A percentile compares a stretch with the other conserved stretches of the same genome.
These are phyloP conservation scores for Microctenopoma stevenorrisi DNA, from an alignment of 2,797 vertebrate genomes.

Conservation along the genomic window DNA sequence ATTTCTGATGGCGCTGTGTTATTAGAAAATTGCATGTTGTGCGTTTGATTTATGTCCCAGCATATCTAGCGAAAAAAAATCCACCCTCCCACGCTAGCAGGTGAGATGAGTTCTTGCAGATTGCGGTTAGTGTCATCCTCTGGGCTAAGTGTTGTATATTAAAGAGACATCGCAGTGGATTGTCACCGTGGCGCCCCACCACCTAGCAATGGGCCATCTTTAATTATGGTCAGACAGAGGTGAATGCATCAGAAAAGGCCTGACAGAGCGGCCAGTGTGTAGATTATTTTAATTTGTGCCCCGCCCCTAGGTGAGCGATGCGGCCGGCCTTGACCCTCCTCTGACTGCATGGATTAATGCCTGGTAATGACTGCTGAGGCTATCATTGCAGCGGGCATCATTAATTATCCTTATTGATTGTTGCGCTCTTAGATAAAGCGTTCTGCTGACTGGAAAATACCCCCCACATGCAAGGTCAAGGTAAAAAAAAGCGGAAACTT, in stretches of 20 bases:
- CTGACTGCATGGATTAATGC: slow-evolving; percentile 99
- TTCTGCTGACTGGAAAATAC: slow-evolving; percentile 99
- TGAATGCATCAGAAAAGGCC: slow-evolving; percentile 81
- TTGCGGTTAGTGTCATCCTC: slow-evolving; percentile 82
- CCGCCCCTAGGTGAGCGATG: slow-evolving; percentile 94
- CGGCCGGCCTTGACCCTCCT: slow-evolving; percentile 96
- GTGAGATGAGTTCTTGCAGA: slow-evolving; percentile 82
- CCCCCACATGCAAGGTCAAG: slow-evolving; percentile 97
- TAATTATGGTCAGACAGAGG: slow-evolving; percentile 82
- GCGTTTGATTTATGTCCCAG: slow-evolving; percentile 82
- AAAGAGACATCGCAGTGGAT: slow-evolving; percentile 79
- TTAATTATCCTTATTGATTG: slow-evolving; percentile 99
- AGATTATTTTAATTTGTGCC: slow-evolving; percentile 99
- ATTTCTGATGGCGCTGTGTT: slow-evolving; percentile 78
- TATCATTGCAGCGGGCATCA: slow-evolving; percentile 99
- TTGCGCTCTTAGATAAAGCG: slow-evolving; percentile 99
- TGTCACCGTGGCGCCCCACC: slow-evolving; percentile 75
- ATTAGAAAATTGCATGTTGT: slow-evolving; percentile 81
- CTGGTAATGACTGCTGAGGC: slow-evolving; percentile 99
- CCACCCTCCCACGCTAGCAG: slow-evolving; percentile 70
- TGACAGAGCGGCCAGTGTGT: slow-evolving; percentile 89
- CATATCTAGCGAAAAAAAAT: slow-evolving; percentile 59
- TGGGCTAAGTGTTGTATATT: slow-evolving; percentile 84
- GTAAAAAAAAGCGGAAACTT: slow-evolving; percentile 91
- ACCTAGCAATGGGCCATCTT: slow-evolving; percentile 78